A percentile compares a stretch with the other conserved stretches of the same genome.
Conservation (phyloP, 2,797 vertebrate species). For the Sebastes cheni region DNA sequence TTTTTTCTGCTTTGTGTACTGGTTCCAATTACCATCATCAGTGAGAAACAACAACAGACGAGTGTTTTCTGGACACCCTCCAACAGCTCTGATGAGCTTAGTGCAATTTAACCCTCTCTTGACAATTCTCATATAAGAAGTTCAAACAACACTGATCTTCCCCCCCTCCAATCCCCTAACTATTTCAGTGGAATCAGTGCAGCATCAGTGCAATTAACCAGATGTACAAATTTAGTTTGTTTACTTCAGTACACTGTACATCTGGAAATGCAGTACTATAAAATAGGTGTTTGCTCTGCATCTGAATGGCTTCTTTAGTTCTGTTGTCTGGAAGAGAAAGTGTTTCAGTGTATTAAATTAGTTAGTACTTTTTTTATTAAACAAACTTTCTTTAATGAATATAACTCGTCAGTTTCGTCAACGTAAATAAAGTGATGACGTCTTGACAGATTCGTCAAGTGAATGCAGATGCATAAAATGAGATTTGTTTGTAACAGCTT, state of each 20-base stretch:
- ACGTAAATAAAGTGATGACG: too few relatives aligned
- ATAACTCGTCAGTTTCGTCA: too few relatives aligned
- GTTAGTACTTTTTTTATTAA: too few relatives aligned
- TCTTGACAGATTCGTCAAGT: too few relatives aligned
- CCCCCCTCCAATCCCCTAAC: accelerated
- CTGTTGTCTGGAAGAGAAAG: not conserved
- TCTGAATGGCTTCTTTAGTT: not conserved
- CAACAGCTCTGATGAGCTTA: not conserved
- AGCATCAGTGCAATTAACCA: not conserved
- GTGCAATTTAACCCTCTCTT: not conserved
- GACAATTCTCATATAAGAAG: not conserved
- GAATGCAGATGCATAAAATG: too few relatives aligned
- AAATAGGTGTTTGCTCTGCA: not conserved
- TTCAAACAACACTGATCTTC: not conserved
- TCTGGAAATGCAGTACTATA: not conserved
- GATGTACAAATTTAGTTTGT: not conserved
- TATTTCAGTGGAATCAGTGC: not conserved
- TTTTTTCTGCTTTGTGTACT: not conserved
- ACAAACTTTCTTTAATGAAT: too few relatives aligned
- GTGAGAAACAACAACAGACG: not conserved
- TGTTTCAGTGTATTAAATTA: too few relatives aligned
- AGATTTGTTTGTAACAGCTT: too few relatives aligned
- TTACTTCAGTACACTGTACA: not conserved
- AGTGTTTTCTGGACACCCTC: slow-evolving; percentile 1
- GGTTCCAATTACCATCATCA: not conserved